Evolutionary conservation across 2,113 vertebrate species (phyloP).

Genomic region (Protobothrops mucrosquamatus): DNA sequence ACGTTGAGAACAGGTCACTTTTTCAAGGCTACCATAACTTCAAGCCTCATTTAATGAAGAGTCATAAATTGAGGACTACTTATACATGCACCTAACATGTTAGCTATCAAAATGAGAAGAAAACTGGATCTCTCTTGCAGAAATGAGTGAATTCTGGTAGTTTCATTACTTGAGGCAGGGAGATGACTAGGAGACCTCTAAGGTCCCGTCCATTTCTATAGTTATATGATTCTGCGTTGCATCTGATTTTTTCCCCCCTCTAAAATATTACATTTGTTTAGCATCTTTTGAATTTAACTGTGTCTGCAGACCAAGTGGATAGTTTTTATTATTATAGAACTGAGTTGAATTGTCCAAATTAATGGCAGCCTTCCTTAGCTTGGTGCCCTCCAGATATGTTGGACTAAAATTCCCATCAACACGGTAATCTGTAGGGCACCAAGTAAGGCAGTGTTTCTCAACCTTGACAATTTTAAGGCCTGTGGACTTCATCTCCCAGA

Average conservation of each 20-base stretch:
- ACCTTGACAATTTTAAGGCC: too few relatives aligned
- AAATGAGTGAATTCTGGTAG: background rate
- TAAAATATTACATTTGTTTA: background rate
- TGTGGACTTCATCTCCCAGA: too few relatives aligned
- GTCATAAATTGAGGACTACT: background rate
- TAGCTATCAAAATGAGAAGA: background rate
- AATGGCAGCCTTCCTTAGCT: background rate
- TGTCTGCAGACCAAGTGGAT: background rate
- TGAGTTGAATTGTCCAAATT: background rate
- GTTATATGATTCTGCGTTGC: background rate
- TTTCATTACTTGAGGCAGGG: background rate
- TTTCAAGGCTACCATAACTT: background rate
- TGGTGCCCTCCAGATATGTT: background rate
- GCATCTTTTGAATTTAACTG: background rate
- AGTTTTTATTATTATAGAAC: background rate
- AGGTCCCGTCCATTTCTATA: background rate
- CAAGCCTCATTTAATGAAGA: background rate
- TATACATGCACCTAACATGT: background rate
- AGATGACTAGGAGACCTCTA: background rate
- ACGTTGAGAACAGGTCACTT: background rate
- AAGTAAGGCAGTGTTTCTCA: too few relatives aligned
- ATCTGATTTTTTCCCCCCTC: background rate
- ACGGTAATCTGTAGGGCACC: background rate
- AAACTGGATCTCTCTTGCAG: background rate
- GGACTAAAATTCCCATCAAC: background rate